Conservation (phyloP, 2,888 invertebrate species). For the Clitarchus hookeri region DNA sequence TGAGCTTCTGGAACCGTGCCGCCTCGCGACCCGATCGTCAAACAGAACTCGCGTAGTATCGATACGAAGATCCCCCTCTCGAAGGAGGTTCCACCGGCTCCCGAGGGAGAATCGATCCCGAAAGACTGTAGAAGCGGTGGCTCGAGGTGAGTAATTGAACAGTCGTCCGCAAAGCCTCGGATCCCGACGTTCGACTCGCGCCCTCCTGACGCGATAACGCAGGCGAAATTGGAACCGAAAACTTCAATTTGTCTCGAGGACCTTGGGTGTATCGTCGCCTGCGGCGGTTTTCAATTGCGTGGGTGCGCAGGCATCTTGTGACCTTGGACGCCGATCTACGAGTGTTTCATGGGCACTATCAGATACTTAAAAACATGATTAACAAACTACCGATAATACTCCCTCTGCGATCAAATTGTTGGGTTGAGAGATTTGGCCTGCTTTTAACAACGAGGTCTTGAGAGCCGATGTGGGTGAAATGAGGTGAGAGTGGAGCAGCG, state of each 20-base stretch:
- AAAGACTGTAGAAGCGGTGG: background rate
- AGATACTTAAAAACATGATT: too few relatives aligned
- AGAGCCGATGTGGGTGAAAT: too few relatives aligned
- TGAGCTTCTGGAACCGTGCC: too few relatives aligned
- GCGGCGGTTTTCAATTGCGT: too few relatives aligned
- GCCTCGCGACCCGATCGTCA: too few relatives aligned
- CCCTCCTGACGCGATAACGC: conserved; percentile 7
- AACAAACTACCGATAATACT: too few relatives aligned
- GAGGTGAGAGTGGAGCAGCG: too few relatives aligned
- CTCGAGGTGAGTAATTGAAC: background rate
- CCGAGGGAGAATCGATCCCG: background rate
- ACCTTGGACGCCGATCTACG: background rate
- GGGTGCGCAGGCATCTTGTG: background rate
- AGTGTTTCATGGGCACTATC: background rate
- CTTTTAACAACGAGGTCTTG: too few relatives aligned
- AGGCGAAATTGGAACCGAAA: background rate
- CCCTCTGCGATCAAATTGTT: too few relatives aligned
- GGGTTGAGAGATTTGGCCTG: too few relatives aligned
- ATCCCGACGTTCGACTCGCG: background rate
- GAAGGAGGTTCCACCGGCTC: background rate
- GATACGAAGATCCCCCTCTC: background rate
- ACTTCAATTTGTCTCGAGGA: conserved; percentile 9
- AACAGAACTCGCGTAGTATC: background rate
- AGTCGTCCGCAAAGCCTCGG: background rate
- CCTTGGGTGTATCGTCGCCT: background rate